Evolutionary conservation across 1,140 invertebrate species (phyloP).

Genomic region (Trichonephila clavipes): DNA sequence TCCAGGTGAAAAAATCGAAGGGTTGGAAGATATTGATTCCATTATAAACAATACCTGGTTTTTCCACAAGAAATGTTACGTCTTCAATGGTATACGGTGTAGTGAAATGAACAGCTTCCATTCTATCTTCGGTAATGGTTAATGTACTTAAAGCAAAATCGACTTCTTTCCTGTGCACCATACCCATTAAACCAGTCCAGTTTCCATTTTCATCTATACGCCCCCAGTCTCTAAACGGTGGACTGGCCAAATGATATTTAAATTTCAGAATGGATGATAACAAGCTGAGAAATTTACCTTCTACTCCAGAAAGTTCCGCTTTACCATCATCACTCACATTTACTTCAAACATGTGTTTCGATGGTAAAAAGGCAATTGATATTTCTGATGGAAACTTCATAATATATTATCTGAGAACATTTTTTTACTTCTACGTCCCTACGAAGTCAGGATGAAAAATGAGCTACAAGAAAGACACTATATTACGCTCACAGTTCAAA

Average conservation of each 20-base stretch:
- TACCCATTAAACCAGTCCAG: constrained; percentile 47
- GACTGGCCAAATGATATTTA: background rate
- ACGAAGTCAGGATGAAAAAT: background rate
- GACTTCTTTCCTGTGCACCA: constrained; percentile 31
- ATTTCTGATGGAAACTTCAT: constrained; percentile 2
- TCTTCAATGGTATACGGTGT: constrained; percentile 16
- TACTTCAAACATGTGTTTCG: constrained; percentile 5
- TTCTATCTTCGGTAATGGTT: constrained; percentile 10
- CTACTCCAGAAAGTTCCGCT: background rate
- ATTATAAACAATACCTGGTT: background rate
- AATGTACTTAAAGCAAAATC: constrained; percentile 28
- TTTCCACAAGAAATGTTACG: constrained; percentile 11
- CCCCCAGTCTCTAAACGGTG: constrained; percentile 1
- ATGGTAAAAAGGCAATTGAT: background rate
- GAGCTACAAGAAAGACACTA: background rate
- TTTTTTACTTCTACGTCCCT: background rate
- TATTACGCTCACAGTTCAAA: background rate
- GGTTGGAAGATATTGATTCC: background rate
- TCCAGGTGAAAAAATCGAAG: background rate
- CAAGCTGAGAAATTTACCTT: constrained; percentile 6
- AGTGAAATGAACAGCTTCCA: constrained; percentile 33
- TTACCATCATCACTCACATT: background rate
- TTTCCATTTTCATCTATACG: background rate
- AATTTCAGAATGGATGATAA: constrained; percentile 14
- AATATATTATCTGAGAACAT: background rate